Evolutionary conservation across 2,888 invertebrate genomes (phyloP).

Genomic region (Limnephilus marmoratus): DNA sequence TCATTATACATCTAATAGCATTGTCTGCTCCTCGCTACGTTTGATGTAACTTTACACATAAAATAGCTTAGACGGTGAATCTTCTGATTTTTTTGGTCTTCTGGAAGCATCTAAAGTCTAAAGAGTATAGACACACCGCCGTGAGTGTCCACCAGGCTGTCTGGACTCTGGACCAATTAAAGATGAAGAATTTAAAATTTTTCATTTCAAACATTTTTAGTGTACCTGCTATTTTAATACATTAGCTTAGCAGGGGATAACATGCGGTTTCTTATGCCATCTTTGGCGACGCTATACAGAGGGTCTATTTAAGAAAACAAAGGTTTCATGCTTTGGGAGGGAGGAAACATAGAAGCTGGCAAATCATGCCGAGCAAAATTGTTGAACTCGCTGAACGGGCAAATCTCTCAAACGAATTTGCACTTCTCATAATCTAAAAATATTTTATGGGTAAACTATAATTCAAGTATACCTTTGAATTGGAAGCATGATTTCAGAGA

Average conservation of each 20-base stretch:
- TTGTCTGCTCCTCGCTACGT: constrained; percentile 23
- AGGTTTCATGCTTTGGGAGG: not conserved
- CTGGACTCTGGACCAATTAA: not conserved
- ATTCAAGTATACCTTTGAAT: not conserved
- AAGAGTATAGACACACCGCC: not conserved
- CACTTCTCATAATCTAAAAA: too few relatives aligned
- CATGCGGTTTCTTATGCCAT: not conserved
- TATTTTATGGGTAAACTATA: too few relatives aligned
- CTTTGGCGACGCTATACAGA: not conserved
- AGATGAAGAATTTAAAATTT: not conserved
- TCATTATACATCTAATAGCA: constrained; percentile 13
- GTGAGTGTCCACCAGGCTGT: not conserved
- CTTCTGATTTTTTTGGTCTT: not conserved
- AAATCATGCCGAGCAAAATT: not conserved
- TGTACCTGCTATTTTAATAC: not conserved
- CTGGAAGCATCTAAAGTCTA: not conserved
- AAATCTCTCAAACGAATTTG: too few relatives aligned
- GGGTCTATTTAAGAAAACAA: too few relatives aligned
- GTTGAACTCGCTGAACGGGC: not conserved
- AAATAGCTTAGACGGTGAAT: not conserved
- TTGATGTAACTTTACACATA: not conserved
- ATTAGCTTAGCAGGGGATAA: not conserved
- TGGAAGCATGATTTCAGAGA: not conserved
- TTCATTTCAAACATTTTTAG: not conserved
- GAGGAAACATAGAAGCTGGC: not conserved